Conservation (phyloP, 2,888 invertebrate genomes). For the Drosophila maculinotata region DNA sequence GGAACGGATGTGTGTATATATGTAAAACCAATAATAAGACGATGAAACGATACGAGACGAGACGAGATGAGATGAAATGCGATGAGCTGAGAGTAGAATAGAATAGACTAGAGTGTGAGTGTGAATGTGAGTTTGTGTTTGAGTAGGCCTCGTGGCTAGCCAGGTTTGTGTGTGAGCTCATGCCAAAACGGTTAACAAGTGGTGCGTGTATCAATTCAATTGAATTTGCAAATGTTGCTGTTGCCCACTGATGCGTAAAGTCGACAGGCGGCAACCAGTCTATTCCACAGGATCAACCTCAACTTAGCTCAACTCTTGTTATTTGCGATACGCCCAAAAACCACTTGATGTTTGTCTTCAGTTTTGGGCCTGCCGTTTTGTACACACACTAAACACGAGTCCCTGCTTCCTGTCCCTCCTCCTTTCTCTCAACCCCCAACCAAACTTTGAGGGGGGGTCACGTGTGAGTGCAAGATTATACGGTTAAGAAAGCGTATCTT, state of each 20-base stretch:
- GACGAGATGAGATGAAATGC: slow-evolving; percentile 7
- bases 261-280: slow-evolving; percentile 30
- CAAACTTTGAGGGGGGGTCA: background rate
- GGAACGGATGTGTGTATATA: slow-evolving; percentile 60
- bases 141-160: too few species aligned
- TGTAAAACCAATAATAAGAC: slow-evolving; percentile 78
- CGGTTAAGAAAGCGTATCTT: slow-evolving; percentile 49
- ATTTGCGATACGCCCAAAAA: slow-evolving; percentile 62
- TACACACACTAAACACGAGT: background rate
- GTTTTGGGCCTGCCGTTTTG: slow-evolving; percentile 24
- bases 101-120: background rate
- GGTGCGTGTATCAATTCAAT: slow-evolving; percentile 80
- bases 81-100: background rate
- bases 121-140: background rate
- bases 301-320: slow-evolving; percentile 35
- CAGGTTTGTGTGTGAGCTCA: slow-evolving; percentile 50
- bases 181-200: slow-evolving; percentile 76
- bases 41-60: slow-evolving; percentile 29
- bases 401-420: background rate
- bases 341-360: slow-evolving; percentile 72
- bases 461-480: slow-evolving; percentile 44
- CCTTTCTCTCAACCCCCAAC: too few species aligned
- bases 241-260: slow-evolving; percentile 69
- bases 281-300: slow-evolving; percentile 27
- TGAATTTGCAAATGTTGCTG: slow-evolving; percentile 80